Evolutionary conservation across 1,140 invertebrate species (phyloP).

Genomic region (Cecropterus lyciades): DNA sequence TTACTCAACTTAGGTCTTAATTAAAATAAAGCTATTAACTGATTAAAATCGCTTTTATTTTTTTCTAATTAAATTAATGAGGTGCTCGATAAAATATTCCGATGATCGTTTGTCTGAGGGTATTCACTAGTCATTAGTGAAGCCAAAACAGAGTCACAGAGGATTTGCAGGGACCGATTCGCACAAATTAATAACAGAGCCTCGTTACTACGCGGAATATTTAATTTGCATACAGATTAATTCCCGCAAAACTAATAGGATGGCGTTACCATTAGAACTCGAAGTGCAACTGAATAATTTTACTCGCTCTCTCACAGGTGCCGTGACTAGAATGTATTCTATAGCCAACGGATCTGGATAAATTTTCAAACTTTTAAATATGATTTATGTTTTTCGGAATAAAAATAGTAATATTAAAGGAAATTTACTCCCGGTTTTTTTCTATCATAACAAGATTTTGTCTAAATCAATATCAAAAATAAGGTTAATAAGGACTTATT

Average conservation of each 20-base stretch:
- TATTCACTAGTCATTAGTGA: conserved; percentile 39
- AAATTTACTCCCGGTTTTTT: too few species aligned
- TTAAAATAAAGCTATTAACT: conserved; percentile 37
- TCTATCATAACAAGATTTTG: too few species aligned
- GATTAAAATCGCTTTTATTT: conserved; percentile 34
- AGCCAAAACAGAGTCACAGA: conserved; percentile 12
- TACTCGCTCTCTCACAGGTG: background rate
- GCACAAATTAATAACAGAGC: conserved; percentile 59
- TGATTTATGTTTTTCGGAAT: too few species aligned
- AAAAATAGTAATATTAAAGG: too few species aligned
- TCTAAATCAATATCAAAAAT: too few species aligned
- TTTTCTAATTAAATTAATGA: conserved; percentile 38
- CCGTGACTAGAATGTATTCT: background rate
- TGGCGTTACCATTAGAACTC: conserved; percentile 36
- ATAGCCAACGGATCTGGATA: background rate
- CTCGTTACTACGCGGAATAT: conserved; percentile 58
- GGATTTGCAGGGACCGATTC: conserved; percentile 44
- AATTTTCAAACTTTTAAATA: too few species aligned
- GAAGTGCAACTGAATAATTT: conserved; percentile 1
- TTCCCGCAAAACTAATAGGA: conserved; percentile 66
- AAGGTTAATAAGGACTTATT: too few species aligned
- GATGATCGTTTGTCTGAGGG: conserved; percentile 36
- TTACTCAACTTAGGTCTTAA: conserved; percentile 32
- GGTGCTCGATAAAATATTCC: conserved; percentile 29
- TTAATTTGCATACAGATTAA: conserved; percentile 78